These are phyloP conservation scores for Parnassius mnemosyne DNA, from an alignment of 2,888 invertebrate genomes.

Conservation along the genomic window DNA sequence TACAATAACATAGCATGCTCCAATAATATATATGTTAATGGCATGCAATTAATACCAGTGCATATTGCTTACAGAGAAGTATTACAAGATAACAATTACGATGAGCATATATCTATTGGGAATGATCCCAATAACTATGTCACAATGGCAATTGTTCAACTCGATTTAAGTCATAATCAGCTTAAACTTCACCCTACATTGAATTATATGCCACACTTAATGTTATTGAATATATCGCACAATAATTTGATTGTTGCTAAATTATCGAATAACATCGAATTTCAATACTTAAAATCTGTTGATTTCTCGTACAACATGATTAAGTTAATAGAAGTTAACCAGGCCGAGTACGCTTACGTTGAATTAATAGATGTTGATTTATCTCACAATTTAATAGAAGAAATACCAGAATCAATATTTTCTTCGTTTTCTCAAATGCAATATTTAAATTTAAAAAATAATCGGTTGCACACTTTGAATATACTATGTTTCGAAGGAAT, in stretches of 20 bases:
- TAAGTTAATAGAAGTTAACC: conserved; percentile 34
- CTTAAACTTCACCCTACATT: conserved; percentile 38
- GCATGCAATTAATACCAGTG: background rate
- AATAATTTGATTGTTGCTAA: conserved; percentile 44
- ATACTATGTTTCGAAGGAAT: conserved; percentile 41
- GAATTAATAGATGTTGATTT: conserved; percentile 46
- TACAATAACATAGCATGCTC: background rate
- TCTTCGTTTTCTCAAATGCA: conserved; percentile 1
- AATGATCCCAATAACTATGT: background rate
- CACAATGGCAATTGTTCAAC: conserved; percentile 25
- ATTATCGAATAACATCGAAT: conserved; percentile 39
- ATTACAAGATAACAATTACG: background rate
- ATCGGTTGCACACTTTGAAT: conserved; percentile 10
- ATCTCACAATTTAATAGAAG: conserved; percentile 49
- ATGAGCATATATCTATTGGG: background rate
- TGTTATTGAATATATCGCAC: conserved; percentile 43
- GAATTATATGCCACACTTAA: conserved; percentile 39
- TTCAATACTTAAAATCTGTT: conserved; percentile 40
- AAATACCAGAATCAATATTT: conserved; percentile 41
- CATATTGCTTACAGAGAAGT: background rate
- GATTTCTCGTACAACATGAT: conserved; percentile 57
- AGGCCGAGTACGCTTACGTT: conserved; percentile 31
- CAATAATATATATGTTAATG: no score
- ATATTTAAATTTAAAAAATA: conserved; percentile 15
- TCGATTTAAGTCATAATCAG: conserved; percentile 46